Evolutionary conservation across 2,113 vertebrate genomes (phyloP), one percentile per base, ranked within the genome.

Genomic region (Anhinga anhinga): DNA sequence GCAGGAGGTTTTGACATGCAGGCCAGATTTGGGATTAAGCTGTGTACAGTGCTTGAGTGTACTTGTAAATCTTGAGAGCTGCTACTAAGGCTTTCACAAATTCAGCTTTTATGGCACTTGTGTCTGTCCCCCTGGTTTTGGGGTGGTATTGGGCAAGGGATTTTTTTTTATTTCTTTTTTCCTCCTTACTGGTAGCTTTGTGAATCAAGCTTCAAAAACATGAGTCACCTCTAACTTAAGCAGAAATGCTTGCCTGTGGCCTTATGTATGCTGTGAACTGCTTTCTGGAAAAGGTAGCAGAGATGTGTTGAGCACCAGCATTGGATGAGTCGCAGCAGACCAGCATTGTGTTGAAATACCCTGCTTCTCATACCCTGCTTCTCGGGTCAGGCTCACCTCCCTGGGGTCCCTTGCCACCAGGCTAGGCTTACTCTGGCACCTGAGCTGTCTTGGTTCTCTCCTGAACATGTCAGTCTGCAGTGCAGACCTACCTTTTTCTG

Each of bases 391-490:
- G 61, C 36, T 45, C 20, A 30, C 26, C 61, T 59, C 27, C 2
- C 0, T 0, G 15, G 21, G 30, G 4, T 73, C 49, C 14, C 12
- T 58, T 38, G 14, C 22, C 0, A 0, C 65, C 0, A 1, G 44
- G 65, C 65, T 56, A 5, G 65, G 23, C 53, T 44, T 56, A 8
- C n/a, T 25, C 10, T 44, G 50, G 34, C 69, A 38, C 53, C n/a
- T 12, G n/a, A 73, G 59, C 70, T 21, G 30, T 19, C 38, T 42
- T 27, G 47, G 34, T 26, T 53, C 11, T 53, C 45, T 47, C 69
- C 23, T 10, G 11, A 44, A 18, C 1, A 0, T 1, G 0, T 13
- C n/a, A 21, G 17, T 6, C 52, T 29, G 63, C 40, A 19, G 25
- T 3, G 5, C 7, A 21, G 32, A 13, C 26, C 1, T 30, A 8